Evolutionary conservation across 1,140 invertebrate species (phyloP).

Genomic region (Brachionus manjavacas): DNA sequence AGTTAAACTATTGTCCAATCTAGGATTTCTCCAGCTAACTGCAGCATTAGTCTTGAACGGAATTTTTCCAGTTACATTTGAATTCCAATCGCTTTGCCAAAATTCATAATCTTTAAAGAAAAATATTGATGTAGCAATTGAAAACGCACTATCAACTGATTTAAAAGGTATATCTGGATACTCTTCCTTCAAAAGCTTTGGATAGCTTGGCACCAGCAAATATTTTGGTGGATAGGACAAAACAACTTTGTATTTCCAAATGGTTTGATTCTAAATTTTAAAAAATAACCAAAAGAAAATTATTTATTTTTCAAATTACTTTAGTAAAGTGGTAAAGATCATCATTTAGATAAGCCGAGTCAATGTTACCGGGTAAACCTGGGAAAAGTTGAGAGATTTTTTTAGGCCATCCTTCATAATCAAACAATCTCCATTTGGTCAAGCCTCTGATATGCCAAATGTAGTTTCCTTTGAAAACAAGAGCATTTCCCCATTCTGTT

Average conservation of each 20-base stretch:
- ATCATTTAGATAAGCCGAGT: slow-evolving; percentile 9
- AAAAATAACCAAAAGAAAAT: not conserved
- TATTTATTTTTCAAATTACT: not conserved
- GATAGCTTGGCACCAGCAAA: slow-evolving; percentile 18
- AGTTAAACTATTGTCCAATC: slow-evolving; percentile 37
- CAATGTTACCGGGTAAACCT: slow-evolving; percentile 15
- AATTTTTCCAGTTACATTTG: slow-evolving; percentile 41
- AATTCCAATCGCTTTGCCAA: slow-evolving; percentile 43
- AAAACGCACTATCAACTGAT: slow-evolving; percentile 39
- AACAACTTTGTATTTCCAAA: slow-evolving; percentile 40
- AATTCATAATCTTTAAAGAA: slow-evolving; percentile 42
- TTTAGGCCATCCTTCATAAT: slow-evolving; percentile 42
- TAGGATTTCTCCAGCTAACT: slow-evolving; percentile 34
- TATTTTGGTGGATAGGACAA: slow-evolving; percentile 39
- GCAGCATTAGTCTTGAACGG: slow-evolving; percentile 36
- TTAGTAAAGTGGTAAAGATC: slow-evolving; percentile 40
- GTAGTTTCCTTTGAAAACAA: slow-evolving; percentile 35
- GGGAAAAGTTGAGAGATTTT: slow-evolving; percentile 29
- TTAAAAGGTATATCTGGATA: slow-evolving; percentile 40
- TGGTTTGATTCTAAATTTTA: slow-evolving; percentile 3
- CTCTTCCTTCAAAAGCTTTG: slow-evolving; percentile 32
- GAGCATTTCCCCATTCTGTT: slow-evolving; percentile 42
- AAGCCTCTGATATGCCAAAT: slow-evolving; percentile 41
- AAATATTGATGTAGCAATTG: slow-evolving; percentile 38
- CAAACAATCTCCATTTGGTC: slow-evolving; percentile 41